These are phyloP conservation scores for Coleophora flavipennella DNA, from an alignment of 2,888 invertebrate genomes.

Conservation along the genomic window DNA sequence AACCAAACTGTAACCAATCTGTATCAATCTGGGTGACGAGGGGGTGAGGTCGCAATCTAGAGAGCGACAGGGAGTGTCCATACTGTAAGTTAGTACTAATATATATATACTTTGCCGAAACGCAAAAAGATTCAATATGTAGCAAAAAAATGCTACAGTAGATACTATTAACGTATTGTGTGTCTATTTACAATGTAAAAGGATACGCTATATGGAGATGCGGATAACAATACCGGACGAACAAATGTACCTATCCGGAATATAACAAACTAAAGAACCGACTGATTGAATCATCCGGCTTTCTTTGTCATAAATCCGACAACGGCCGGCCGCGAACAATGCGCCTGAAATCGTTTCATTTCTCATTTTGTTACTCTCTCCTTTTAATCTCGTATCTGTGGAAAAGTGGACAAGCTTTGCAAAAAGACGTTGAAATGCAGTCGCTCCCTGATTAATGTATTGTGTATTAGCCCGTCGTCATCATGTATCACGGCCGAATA, in stretches of 20 bases:
- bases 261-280: slow-evolving; percentile 70
- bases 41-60: no score
- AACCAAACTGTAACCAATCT: no score
- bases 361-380: slow-evolving; percentile 71
- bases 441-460: slow-evolving; percentile 64
- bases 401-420: slow-evolving; percentile 69
- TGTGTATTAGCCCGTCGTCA: slow-evolving; percentile 20
- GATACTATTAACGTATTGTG: no score
- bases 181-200: no score
- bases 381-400: slow-evolving; percentile 72
- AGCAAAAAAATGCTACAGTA: no score
- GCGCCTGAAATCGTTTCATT: slow-evolving; percentile 71
- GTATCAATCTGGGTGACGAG: no score
- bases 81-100: no score
- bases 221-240: slow-evolving; percentile 54
- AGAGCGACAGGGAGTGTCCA: no score
- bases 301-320: slow-evolving; percentile 73
- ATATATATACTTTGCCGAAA: no score
- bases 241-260: slow-evolving; percentile 59
- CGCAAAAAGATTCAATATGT: no score
- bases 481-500: neutral
- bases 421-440: slow-evolving; percentile 66
- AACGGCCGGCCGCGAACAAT: slow-evolving; percentile 67
- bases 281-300: slow-evolving; percentile 71
- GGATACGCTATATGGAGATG: slow-evolving; percentile 18